Conservation (phyloP, 2,888 invertebrate genomes). For the Athripsodes cinereus region DNA sequence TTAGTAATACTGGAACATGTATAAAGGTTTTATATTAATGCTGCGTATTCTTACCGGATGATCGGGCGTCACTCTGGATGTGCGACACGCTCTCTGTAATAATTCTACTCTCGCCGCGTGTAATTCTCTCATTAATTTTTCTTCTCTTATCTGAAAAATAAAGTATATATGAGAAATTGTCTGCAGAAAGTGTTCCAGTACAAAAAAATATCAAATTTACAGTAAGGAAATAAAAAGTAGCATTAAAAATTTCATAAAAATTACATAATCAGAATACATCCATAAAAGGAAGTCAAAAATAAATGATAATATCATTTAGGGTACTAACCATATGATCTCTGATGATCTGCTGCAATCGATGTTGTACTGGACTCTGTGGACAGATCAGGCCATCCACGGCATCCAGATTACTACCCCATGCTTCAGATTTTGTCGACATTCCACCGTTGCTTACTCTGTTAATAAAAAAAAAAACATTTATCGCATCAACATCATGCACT, state of each 20-base stretch:
- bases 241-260: no score
- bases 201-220: no score
- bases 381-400: constrained; percentile 70
- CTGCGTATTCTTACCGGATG: constrained; percentile 51
- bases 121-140: constrained; percentile 70
- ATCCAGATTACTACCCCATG: constrained; percentile 42
- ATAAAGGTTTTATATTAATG: no score
- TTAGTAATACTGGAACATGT: no score
- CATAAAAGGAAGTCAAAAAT: no score
- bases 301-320: no score
- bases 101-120: constrained; percentile 72
- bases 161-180: background rate
- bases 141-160: constrained; percentile 61
- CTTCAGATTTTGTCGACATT: constrained; percentile 16
- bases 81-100: constrained; percentile 41
- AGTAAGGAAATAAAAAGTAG: no score
- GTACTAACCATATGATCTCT: constrained; percentile 65
- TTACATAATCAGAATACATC: no score
- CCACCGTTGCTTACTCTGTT: background rate
- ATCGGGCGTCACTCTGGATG: constrained; percentile 41
- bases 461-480: no score
- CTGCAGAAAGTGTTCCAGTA: no score
- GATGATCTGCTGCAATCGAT: constrained; percentile 75
- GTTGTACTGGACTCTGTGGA: constrained; percentile 65
- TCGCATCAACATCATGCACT: no score